Conservation (phyloP, 2,113 vertebrate species). For the Acrocephalus arundinaceus region DNA sequence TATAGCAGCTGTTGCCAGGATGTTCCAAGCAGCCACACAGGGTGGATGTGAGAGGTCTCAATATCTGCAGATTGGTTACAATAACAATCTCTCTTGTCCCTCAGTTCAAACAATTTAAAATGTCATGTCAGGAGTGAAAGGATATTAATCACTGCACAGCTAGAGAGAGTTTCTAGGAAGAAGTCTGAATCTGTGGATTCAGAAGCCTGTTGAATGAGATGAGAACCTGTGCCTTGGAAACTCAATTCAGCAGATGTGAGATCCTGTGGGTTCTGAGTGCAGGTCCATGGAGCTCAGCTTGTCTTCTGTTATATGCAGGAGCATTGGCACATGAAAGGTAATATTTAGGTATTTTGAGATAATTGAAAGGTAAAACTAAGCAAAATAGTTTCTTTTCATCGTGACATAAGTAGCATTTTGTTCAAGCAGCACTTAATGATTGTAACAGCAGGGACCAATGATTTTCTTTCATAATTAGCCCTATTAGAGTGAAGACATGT, state of each 20-base stretch:
- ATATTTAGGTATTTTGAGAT: not conserved
- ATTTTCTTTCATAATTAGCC: slow-evolving; percentile 1
- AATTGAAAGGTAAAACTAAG: not conserved
- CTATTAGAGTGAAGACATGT: not conserved
- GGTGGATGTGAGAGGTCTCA: slow-evolving; percentile 14
- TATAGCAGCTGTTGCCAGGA: not conserved
- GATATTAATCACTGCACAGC: slow-evolving; percentile 26
- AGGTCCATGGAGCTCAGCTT: not conserved
- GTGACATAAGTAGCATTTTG: not conserved
- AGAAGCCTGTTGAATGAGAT: not conserved
- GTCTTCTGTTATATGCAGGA: not conserved
- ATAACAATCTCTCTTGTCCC: slow-evolving; percentile 10
- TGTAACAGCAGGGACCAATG: not conserved
- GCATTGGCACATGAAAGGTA: not conserved
- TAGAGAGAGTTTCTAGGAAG: not conserved
- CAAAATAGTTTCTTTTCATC: not conserved
- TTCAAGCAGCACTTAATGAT: slow-evolving; percentile 10
- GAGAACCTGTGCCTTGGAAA: not conserved
- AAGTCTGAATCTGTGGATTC: not conserved
- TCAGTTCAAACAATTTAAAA: slow-evolving; percentile 51
- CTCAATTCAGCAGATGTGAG: not conserved
- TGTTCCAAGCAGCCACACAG: not conserved
- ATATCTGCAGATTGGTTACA: slow-evolving; percentile 14
- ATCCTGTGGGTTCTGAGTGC: not conserved
- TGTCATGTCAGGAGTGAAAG: slow-evolving; percentile 22